Conservation (phyloP, 1,140 invertebrate genomes). For the Camponotus pennsylvanicus region DNA sequence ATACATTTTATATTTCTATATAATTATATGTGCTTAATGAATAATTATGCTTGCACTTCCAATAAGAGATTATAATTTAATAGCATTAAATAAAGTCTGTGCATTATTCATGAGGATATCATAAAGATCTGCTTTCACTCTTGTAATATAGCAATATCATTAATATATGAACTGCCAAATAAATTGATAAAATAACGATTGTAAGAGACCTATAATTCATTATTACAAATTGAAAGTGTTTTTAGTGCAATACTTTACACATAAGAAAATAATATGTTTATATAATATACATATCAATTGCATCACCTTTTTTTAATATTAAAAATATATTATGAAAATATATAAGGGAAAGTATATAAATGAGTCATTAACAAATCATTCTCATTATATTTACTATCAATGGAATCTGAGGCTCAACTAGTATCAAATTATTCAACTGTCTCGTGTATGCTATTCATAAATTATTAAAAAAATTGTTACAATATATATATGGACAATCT, state of each 20-base stretch:
- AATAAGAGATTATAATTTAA: slow-evolving; percentile 26
- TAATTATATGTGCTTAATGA: slow-evolving; percentile 48
- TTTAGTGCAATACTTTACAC: slow-evolving; percentile 73
- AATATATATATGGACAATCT: slow-evolving; percentile 38
- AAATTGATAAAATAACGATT: slow-evolving; percentile 10
- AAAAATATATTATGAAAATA: slow-evolving; percentile 10
- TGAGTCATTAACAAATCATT: background rate
- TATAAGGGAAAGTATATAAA: slow-evolving; percentile 31
- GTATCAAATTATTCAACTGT: slow-evolving; percentile 47
- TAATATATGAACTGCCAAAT: slow-evolving; percentile 51
- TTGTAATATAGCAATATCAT: slow-evolving; percentile 44
- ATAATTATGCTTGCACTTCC: slow-evolving; percentile 52
- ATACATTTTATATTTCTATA: slow-evolving; percentile 58
- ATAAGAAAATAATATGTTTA: slow-evolving; percentile 31
- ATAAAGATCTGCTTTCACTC: slow-evolving; percentile 35
- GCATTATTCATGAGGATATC: background rate
- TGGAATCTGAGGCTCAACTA: slow-evolving; percentile 47
- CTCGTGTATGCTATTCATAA: slow-evolving; percentile 33
- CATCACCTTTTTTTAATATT: slow-evolving; percentile 34
- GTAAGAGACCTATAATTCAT: slow-evolving; percentile 19
- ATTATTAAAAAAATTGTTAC: slow-evolving; percentile 17
- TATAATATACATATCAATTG: slow-evolving; percentile 43
- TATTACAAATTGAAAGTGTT: slow-evolving; percentile 47
- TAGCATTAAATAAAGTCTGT: slow-evolving; percentile 44
- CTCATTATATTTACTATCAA: slow-evolving; percentile 33